phyloP scores from a whole-genome alignment of 2,113 vertebrate genomes.

The Psilopogon haemacephalus region DNA sequence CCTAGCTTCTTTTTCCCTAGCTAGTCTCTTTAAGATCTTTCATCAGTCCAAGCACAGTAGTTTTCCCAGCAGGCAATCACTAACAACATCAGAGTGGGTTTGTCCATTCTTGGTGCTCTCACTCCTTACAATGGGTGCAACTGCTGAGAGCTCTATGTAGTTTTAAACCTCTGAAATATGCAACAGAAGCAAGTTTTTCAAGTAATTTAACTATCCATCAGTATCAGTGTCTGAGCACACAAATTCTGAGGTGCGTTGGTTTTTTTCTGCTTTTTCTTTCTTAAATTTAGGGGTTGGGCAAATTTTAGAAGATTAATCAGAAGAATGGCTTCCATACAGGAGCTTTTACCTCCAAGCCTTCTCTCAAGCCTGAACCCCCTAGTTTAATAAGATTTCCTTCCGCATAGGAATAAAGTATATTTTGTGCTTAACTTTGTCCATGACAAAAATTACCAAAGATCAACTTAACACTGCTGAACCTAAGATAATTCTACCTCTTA shows the following conservation, averaged over 20 bases:
- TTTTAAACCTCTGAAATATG: neutral
- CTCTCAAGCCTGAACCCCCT: neutral
- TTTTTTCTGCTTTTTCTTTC: neutral
- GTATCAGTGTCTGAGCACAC: neutral
- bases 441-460: neutral
- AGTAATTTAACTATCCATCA: neutral
- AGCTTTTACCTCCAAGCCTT: neutral
- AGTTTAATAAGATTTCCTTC: neutral
- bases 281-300: neutral
- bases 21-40: neutral
- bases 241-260: neutral
- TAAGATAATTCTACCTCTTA: neutral
- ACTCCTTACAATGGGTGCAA: neutral
- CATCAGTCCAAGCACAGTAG: rapidly evolving
- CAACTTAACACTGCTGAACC: neutral
- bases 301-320: neutral
- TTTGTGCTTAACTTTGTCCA: neutral
- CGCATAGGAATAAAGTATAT: neutral
- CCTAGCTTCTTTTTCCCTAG: neutral
- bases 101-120: neutral
- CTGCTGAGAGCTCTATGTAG: rapidly evolving
- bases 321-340: neutral
- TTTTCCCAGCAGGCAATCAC: neutral
- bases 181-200: neutral
- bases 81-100: rapidly evolving